These are phyloP conservation scores for Poecilia gillii DNA, from an alignment of 2,797 vertebrate genomes.

Conservation along the genomic window DNA sequence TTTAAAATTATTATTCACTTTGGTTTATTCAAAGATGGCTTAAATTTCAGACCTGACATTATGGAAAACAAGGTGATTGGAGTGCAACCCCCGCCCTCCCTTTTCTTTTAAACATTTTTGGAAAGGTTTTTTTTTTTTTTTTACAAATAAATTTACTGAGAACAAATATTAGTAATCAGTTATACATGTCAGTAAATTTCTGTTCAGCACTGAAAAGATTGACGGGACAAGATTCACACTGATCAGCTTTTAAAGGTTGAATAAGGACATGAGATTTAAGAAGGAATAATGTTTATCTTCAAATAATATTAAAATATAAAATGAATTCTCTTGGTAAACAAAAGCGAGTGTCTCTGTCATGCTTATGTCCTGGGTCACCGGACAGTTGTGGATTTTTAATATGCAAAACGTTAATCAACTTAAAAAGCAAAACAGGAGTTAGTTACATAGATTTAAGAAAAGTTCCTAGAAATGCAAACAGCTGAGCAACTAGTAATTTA, in stretches of 20 bases:
- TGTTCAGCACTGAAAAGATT: not conserved
- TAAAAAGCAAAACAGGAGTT: not conserved
- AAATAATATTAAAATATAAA: not conserved
- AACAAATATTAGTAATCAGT: not conserved
- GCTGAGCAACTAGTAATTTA: not conserved
- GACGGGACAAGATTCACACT: not conserved
- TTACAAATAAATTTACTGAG: not conserved
- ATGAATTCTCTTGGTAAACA: not conserved
- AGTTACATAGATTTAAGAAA: not conserved
- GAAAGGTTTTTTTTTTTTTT: not conserved
- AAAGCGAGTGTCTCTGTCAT: no score
- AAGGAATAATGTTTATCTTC: not conserved
- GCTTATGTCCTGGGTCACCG: not conserved
- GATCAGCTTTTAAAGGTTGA: not conserved
- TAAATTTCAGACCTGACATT: not conserved
- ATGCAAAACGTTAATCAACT: not conserved
- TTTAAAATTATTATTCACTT: not conserved
- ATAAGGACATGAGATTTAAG: not conserved
- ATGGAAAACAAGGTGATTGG: not conserved
- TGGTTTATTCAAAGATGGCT: not conserved
- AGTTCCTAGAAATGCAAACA: not conserved
- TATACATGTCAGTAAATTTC: no score
- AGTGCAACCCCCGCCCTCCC: not conserved
- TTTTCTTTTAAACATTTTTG: not conserved
- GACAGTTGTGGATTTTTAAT: not conserved